Evolutionary conservation across 2,888 invertebrate genomes (phyloP).

Genomic region (Dyspetes luteomarginatus): DNA sequence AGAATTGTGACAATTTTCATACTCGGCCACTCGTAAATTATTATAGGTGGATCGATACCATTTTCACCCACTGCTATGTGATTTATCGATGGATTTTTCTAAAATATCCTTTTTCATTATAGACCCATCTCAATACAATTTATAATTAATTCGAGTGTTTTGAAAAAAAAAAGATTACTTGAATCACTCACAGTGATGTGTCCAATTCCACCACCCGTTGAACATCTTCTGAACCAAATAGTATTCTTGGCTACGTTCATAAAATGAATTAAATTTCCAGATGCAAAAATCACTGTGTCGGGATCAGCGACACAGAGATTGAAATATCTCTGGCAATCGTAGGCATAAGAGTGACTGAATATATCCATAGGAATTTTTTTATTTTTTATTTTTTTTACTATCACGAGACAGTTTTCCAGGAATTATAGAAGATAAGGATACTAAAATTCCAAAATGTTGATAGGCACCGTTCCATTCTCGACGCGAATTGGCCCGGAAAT

Average conservation of each 20-base stretch:
- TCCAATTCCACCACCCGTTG: slow-evolving; percentile 92
- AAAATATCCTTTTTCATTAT: slow-evolving; percentile 46
- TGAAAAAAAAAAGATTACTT: not conserved
- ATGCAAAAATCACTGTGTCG: slow-evolving; percentile 89
- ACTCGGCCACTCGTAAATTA: slow-evolving; percentile 93
- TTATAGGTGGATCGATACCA: slow-evolving; percentile 89
- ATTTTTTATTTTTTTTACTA: slow-evolving; percentile 11
- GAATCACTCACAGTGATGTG: slow-evolving; percentile 88
- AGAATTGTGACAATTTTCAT: slow-evolving; percentile 90
- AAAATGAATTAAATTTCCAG: slow-evolving; percentile 93
- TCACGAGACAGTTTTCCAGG: not conserved
- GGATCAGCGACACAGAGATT: slow-evolving; percentile 92
- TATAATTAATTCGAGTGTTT: not conserved
- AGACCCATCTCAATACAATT: slow-evolving; percentile 6
- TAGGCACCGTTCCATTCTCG: slow-evolving; percentile 85
- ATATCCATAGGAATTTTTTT: slow-evolving; percentile 30
- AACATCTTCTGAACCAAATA: slow-evolving; percentile 89
- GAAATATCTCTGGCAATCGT: slow-evolving; percentile 91
- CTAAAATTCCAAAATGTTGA: slow-evolving; percentile 87
- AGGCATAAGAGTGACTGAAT: slow-evolving; percentile 92
- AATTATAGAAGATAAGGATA: slow-evolving; percentile 85
- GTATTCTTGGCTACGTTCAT: slow-evolving; percentile 88
- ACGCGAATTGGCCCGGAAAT: slow-evolving; percentile 85
- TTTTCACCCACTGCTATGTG: slow-evolving; percentile 95
- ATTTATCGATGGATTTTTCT: slow-evolving; percentile 87